phyloP scores from a whole-genome alignment of 2,113 vertebrate species.

The Lepisosteus oculatus region DNA sequence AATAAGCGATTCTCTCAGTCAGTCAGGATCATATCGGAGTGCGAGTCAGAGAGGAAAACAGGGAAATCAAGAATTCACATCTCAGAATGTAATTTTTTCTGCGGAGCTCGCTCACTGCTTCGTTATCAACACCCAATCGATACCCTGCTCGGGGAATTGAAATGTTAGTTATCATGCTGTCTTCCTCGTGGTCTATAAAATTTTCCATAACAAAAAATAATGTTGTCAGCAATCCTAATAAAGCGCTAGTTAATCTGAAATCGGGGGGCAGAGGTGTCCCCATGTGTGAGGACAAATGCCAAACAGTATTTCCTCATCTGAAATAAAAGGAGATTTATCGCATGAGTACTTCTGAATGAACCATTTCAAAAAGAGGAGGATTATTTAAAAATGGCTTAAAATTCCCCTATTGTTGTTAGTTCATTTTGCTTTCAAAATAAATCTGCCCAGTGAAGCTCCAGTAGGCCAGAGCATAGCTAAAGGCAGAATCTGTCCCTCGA shows the following conservation, averaged over 20 bases:
- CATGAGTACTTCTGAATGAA: conserved; percentile 58
- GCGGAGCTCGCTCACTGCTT: neutral
- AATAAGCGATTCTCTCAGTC: neutral
- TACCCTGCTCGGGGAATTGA: neutral
- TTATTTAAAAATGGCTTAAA: conserved; percentile 65
- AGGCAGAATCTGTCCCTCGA: conserved; percentile 41
- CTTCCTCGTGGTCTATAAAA: no score
- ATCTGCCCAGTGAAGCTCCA: conserved; percentile 56
- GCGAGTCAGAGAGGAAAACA: neutral
- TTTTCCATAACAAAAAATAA: neutral
- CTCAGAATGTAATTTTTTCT: neutral
- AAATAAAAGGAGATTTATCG: conserved; percentile 53
- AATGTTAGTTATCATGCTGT: neutral
- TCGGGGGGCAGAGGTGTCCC: conserved; percentile 20
- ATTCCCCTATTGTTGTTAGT: conserved; percentile 55
- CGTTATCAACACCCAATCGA: neutral
- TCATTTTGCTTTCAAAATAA: conserved; percentile 60
- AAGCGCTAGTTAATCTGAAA: neutral
- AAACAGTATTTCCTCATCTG: conserved; percentile 55
- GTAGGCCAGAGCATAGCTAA: conserved; percentile 58
- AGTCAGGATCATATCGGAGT: conserved; percentile 2
- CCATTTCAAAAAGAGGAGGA: conserved; percentile 60
- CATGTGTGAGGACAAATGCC: conserved; percentile 48
- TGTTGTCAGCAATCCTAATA: neutral
- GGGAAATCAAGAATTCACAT: neutral